These are phyloP conservation scores for Andrena flavipes DNA, from an alignment of 2,888 invertebrate genomes.

Conservation along the genomic window DNA sequence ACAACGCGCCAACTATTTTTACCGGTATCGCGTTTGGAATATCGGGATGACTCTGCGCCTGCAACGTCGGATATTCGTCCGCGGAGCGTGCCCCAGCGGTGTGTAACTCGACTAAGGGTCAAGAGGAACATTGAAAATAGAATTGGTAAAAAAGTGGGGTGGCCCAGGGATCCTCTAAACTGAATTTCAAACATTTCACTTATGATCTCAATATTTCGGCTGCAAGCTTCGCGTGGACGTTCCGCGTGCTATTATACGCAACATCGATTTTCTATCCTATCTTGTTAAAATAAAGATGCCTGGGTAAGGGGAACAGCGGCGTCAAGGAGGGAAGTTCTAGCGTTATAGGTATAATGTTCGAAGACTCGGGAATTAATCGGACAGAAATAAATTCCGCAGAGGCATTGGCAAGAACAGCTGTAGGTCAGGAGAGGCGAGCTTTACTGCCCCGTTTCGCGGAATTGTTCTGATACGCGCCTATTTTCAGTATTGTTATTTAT, in stretches of 20 bases:
- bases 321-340: not conserved
- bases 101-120: slow-evolving; percentile 22
- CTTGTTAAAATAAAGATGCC: too few species aligned
- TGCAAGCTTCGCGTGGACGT: not conserved
- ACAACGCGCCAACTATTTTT: not conserved
- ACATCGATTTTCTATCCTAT: too few species aligned
- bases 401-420: slow-evolving; percentile 12
- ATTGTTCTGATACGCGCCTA: slow-evolving; percentile 29
- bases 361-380: not conserved
- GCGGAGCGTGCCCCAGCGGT: not conserved
- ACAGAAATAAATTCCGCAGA: slow-evolving; percentile 16
- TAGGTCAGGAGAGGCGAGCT: not conserved
- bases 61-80: not conserved
- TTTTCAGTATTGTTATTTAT: slow-evolving; percentile 49
- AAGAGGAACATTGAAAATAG: slow-evolving; percentile 14
- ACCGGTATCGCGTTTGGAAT: not conserved
- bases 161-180: not conserved
- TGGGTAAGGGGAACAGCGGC: too few species aligned
- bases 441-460: not conserved
- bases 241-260: too few species aligned
- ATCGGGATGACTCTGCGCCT: not conserved
- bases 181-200: not conserved
- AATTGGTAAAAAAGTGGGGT: not conserved
- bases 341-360: too few species aligned
- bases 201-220: not conserved